Evolutionary conservation across 2,797 vertebrate species (phyloP).

Genomic region (Thamnophis elegans): DNA sequence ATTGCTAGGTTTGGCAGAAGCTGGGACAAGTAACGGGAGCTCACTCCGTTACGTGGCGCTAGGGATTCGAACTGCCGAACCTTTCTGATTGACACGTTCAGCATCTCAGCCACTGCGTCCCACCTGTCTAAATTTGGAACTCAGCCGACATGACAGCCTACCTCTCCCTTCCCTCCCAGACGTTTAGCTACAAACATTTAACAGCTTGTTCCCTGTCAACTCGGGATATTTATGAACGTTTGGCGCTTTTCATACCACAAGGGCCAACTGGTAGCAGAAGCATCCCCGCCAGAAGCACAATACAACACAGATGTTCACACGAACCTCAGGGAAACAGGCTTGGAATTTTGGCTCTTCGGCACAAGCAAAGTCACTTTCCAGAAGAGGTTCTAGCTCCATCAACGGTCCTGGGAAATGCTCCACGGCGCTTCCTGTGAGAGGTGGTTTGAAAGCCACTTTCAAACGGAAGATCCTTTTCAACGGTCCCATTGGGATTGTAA

Average conservation of each 20-base stretch:
- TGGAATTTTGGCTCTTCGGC: conserved; percentile 85
- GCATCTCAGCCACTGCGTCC: too few species aligned
- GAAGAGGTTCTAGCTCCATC: conserved; percentile 58
- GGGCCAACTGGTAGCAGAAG: background rate
- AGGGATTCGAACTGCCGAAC: too few species aligned
- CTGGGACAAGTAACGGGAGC: too few species aligned
- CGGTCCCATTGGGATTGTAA: conserved; percentile 78
- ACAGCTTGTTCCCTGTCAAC: background rate
- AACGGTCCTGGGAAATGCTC: conserved; percentile 48
- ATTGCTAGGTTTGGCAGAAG: too few species aligned
- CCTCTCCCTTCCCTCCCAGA: background rate
- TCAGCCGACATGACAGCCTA: background rate
- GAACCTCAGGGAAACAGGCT: conserved; percentile 89
- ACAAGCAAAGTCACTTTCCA: conserved; percentile 72
- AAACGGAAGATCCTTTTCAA: conserved; percentile 56
- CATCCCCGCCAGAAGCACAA: background rate
- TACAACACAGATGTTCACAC: conserved; percentile 54
- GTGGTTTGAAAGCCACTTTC: conserved; percentile 51
- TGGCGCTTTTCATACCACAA: background rate
- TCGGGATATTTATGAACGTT: background rate
- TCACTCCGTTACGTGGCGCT: too few species aligned
- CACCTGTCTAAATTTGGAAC: background rate
- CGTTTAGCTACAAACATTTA: background rate
- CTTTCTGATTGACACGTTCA: too few species aligned
- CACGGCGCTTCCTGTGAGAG: conserved; percentile 42